phyloP scores from a whole-genome alignment of 2,797 vertebrate species.

The Orientallactaga sibirica region DNA sequence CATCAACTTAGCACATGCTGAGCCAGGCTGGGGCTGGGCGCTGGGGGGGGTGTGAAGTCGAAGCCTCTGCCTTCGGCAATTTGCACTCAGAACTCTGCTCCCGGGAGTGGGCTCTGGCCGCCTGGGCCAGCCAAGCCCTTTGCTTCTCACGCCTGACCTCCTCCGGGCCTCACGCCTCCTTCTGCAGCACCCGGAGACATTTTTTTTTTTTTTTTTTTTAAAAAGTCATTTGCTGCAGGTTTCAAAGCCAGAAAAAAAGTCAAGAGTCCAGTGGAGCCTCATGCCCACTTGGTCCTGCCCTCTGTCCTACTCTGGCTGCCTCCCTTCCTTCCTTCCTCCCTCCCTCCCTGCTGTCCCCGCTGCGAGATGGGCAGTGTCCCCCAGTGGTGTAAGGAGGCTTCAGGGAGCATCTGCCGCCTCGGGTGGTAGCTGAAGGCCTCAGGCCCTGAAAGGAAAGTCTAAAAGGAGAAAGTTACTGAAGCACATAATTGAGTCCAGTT shows the following conservation, averaged over 20 bases:
- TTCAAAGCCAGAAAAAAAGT: conserved; percentile 53
- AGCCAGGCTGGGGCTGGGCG: conserved; percentile 57
- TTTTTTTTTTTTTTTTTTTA: no score
- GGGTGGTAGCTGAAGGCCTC: conserved; percentile 71
- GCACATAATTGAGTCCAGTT: conserved; percentile 42
- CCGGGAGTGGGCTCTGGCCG: neutral
- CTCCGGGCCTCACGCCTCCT: conserved; percentile 10
- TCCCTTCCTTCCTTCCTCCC: neutral
- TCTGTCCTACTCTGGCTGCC: neutral
- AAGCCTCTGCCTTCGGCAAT: neutral
- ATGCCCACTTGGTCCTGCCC: neutral
- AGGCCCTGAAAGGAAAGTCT: conserved; percentile 84
- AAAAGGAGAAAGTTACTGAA: conserved; percentile 79
- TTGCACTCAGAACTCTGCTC: neutral
- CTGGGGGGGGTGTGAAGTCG: no score
- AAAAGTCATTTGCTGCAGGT: conserved; percentile 52
- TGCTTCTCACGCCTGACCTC: neutral
- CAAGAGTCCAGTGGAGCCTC: neutral
- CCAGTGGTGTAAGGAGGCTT: conserved; percentile 83
- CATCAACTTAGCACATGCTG: conserved; percentile 68
- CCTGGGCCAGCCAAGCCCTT: neutral
- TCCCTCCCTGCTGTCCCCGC: conserved; percentile 43
- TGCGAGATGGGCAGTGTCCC: conserved; percentile 60
- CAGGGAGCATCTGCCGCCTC: conserved; percentile 61
- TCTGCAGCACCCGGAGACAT: conserved; percentile 43